Base-by-base conservation (phyloP, 2,888 invertebrate genomes). In the Hydriomena furcata region DNA sequence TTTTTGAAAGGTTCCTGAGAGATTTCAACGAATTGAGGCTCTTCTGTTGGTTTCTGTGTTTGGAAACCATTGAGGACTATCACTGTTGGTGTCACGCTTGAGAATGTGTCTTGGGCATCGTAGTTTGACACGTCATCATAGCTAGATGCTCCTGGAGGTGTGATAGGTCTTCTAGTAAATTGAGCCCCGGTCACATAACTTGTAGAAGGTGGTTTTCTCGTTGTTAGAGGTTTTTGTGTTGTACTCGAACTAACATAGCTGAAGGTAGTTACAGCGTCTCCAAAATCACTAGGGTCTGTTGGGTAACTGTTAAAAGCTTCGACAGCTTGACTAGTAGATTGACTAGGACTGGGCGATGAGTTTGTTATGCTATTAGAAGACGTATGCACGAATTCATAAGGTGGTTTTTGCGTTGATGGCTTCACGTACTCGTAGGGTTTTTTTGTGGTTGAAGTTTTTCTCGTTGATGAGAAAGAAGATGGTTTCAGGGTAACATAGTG, bases 1-100 rank as follows among this genome's bases (percentile, higher is more conserved):
- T 90, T 90, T 52, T 91, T 89, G 58, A 84, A 87, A 0, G 79
- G 92, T 73, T 91, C 92, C 73, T 87, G 89, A 7, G 91, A 88
- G 61, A 91, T 89, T 66, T 91, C 88, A 1, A 91, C 84, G 10
- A 86, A 90, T 58, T 86, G 73, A 1, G 84, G 76, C 1, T 72
- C 72, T 2, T 76, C 68, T 1, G 68, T 43, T 42, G 87, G 77
- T 68, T 84, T 77, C 0, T 77, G 60, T 6, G 82, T 79, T 44
- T 78, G 80, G 50, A 82, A 76, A 20, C 76, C 79, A 31, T 77
- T 80, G 3, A 91, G 58, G 0, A 91, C 84, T 41, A 91, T 91
- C 0, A 91, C 87, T 7, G 91, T 90, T 10, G 91, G 91, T 12
- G 91, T 91, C 0, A 84, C 88, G 55, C 90, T 90, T 13, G 89